phyloP scores from a whole-genome alignment of 2,797 vertebrate genomes.

The Sebastes reedi region DNA sequence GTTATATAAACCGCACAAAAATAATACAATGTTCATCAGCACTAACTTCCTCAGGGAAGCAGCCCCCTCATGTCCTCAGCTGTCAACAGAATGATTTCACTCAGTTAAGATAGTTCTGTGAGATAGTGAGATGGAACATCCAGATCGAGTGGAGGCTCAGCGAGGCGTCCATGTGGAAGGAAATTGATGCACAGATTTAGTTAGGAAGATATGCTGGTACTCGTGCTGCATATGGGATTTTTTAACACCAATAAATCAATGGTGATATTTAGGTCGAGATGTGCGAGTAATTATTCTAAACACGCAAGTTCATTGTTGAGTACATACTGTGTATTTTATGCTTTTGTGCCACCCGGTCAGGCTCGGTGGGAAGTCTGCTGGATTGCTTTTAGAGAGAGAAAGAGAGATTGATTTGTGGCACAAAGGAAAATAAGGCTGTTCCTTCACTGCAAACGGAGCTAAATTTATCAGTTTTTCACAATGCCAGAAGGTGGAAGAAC shows the following conservation, averaged over 20 bases:
- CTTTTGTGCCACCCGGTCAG: not conserved
- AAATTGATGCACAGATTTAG: not conserved
- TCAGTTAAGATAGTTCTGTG: slow-evolving; percentile 2
- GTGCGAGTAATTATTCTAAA: slow-evolving; percentile 13
- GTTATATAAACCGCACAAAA: slow-evolving; percentile 47
- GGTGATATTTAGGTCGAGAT: not conserved
- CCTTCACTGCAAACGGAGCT: slow-evolving; percentile 23
- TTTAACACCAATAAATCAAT: slow-evolving; percentile 20
- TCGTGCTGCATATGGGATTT: not conserved
- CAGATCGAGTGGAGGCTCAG: not conserved
- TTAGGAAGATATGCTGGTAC: not conserved
- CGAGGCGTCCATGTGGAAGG: not conserved
- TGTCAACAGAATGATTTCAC: not conserved
- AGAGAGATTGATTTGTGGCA: slow-evolving; percentile 20
- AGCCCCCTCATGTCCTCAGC: slow-evolving; percentile 12
- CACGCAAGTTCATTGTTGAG: not conserved
- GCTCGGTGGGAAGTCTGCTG: not conserved
- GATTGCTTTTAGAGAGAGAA: slow-evolving; percentile 1
- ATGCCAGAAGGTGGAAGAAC: not conserved
- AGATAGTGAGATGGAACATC: slow-evolving; percentile 2
- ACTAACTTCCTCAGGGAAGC: slow-evolving; percentile 16
- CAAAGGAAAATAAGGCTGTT: not conserved
- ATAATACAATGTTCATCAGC: slow-evolving; percentile 52
- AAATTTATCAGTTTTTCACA: slow-evolving; percentile 13
- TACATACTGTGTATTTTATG: not conserved